Percentiles rank a stretch among this genome's conserved stretches.
phyloP scores from a whole-genome alignment of 2,113 vertebrate genomes.

The Dicrurus megarhynchus region DNA sequence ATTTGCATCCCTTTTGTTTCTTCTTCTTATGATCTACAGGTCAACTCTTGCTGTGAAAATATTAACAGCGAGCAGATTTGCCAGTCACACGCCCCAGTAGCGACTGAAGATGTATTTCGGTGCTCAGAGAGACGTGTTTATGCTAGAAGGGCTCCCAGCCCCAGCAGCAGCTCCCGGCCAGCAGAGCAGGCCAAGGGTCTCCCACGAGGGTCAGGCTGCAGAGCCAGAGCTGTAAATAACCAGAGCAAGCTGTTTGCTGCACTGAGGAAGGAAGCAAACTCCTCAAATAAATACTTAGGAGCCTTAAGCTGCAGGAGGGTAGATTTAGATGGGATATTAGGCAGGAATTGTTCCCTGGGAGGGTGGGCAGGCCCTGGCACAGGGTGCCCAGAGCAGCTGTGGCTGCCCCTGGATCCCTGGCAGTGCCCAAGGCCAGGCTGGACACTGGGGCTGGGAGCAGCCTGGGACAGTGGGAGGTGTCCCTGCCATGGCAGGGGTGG shows the following conservation, averaged over 20 bases:
- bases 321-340: not conserved
- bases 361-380: not conserved
- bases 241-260: not conserved
- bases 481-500: not conserved
- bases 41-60: conserved; percentile 20
- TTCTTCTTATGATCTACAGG: not conserved
- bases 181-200: not conserved
- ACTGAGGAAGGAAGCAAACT: not conserved
- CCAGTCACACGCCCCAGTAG: not conserved
- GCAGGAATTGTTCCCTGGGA: not conserved
- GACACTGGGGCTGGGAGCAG: not conserved
- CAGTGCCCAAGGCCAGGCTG: not conserved
- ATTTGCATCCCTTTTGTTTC: conserved; percentile 30
- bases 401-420: not conserved
- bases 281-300: not conserved
- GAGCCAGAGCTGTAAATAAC: not conserved
- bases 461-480: not conserved
- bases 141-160: not conserved
- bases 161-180: accelerated
- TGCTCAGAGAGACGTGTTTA: not conserved
- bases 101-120: not conserved
- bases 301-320: not conserved
- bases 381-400: not conserved
- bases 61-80: not conserved
- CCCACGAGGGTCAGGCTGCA: not conserved